phyloP scores from a whole-genome alignment of 2,113 vertebrate genomes.

The Cariama cristata region DNA sequence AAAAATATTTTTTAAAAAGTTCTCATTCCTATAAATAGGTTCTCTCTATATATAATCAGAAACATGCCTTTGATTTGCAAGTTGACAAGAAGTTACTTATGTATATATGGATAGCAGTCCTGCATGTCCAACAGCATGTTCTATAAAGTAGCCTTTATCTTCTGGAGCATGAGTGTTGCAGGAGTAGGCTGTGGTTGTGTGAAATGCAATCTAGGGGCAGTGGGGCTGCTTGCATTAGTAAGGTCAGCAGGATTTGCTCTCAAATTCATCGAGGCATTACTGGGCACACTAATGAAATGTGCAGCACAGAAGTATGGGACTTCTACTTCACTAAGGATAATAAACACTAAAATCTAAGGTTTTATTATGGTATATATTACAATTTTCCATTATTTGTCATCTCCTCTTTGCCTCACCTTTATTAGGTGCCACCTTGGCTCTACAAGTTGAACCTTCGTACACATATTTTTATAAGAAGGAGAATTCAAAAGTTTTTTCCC shows the following conservation, averaged over 20 bases:
- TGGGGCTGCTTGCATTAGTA: conserved; percentile 28
- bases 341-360: conserved; percentile 56
- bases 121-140: conserved; percentile 19
- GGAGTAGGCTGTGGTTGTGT: conserved; percentile 9
- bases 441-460: neutral
- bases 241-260: conserved; percentile 54
- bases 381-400: conserved; percentile 60
- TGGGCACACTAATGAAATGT: conserved; percentile 47
- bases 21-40: neutral
- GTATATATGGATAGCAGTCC: conserved; percentile 31
- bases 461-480: neutral
- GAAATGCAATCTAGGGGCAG: conserved; percentile 38
- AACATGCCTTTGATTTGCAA: conserved; percentile 34
- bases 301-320: conserved; percentile 8
- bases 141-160: conserved; percentile 62
- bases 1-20: neutral
- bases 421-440: conserved; percentile 44
- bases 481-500: conserved; percentile 22
- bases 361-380: conserved; percentile 56
- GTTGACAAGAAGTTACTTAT: conserved; percentile 39
- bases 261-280: conserved; percentile 50
- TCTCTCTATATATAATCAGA: neutral
- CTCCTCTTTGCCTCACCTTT: conserved; percentile 53
- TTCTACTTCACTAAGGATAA: conserved; percentile 55
- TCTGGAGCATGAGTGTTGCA: conserved; percentile 31